Evolutionary conservation across 2,888 invertebrate genomes (phyloP), one percentile per base, ranked within the genome.

Genomic region (Minunthozetes semirufus): DNA sequence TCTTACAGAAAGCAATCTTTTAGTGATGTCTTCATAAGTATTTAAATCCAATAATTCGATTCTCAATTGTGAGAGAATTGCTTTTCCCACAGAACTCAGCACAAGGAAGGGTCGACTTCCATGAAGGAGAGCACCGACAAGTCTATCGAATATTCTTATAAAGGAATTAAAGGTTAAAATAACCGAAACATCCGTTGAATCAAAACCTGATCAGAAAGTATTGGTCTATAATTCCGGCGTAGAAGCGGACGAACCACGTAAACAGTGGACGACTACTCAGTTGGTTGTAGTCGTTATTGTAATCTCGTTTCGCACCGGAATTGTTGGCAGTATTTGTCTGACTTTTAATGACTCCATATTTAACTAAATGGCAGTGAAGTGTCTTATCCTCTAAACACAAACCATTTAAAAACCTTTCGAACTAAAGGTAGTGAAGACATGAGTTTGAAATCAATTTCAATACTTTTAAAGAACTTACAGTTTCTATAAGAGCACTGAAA

Each of bases 361-460:
- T 72, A 9, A 75, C 63, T 25, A 75, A 48, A 72, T 75, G 75
- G 59, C 48, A 48, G 50, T 75, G 72, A 50, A 75, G 56, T 13
- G n/a, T n/a, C 19, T 42, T n/a, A 81, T 94, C 93, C 82, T 94
- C 93, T 79, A 89, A 90, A 81, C 90, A 90, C 15, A 94, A 82
- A 81, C 71, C 70, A 42, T 61, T 59, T 42, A 74, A 61, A 59
- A 77, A 76, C 63, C 72, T 76, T 53, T 79, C 78, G 42, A 81
- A 80, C 38, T 79, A 77, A 22, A 70, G 33, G 11, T 13, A 17
- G 15, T 66, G n/a, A n/a, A n/a, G n/a, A 27, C n/a, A 27, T 33
- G 2, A 29, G n/a, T 22, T 72, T 53, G 19, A 5, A n/a, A 56
- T 22, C 56, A 59, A 59, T 19, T n/a, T n/a, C n/a, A 38, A 33